phyloP scores from a whole-genome alignment of 2,797 vertebrate species.

The Sphenopsis melanotis region DNA sequence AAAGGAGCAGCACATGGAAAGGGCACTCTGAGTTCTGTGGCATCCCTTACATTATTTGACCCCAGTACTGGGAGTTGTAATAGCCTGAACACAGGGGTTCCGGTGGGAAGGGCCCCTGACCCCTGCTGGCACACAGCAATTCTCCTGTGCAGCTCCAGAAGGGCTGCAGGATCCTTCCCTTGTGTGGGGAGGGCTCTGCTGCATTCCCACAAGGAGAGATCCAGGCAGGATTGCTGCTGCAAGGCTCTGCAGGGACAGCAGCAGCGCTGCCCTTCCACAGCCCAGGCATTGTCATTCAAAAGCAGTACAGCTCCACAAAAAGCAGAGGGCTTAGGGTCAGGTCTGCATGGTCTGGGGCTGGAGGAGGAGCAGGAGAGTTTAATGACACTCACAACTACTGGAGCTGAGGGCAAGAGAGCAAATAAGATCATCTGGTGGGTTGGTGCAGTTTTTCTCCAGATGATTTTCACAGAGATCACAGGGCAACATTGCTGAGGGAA shows the following conservation, averaged over 20 bases:
- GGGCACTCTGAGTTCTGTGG: background rate
- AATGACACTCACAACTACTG: background rate
- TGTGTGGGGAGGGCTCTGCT: background rate
- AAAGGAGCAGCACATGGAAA: background rate
- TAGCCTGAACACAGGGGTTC: background rate
- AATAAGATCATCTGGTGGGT: background rate
- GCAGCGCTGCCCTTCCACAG: background rate
- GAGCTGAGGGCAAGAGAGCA: background rate
- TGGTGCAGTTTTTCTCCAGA: background rate
- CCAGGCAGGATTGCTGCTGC: background rate
- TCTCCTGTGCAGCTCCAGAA: background rate
- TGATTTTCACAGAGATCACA: background rate
- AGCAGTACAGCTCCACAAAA: background rate
- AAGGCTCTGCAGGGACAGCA: background rate
- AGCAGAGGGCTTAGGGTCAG: background rate
- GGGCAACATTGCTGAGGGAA: background rate
- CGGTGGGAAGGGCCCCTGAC: background rate
- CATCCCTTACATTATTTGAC: background rate
- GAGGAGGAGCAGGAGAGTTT: background rate
- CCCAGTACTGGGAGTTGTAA: accelerated
- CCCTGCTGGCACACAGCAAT: background rate
- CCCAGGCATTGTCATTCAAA: background rate
- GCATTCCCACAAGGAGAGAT: background rate
- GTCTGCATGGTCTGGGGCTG: background rate
- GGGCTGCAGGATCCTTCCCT: background rate